phyloP scores from a whole-genome alignment of 2,797 vertebrate genomes.

The Cottoperca gobio region DNA sequence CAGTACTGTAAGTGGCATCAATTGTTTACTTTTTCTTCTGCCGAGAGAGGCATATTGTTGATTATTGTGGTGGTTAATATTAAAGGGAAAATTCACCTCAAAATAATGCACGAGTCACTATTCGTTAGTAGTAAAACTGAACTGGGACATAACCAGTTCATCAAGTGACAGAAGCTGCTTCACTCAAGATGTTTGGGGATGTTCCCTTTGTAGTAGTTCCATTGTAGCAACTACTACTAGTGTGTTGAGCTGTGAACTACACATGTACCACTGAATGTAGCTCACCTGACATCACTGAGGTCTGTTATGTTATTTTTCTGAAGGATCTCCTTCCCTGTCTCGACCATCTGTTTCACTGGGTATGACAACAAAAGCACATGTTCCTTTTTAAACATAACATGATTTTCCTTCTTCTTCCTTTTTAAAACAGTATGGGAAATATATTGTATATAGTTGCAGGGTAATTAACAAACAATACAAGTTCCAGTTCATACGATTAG shows the following conservation, averaged over 20 bases:
- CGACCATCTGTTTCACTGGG: slow-evolving; percentile 92
- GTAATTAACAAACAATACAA: neutral
- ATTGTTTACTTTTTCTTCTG: neutral
- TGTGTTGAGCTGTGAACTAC: neutral
- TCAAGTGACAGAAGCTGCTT: slow-evolving; percentile 1
- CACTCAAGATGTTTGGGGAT: neutral
- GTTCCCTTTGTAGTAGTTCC: neutral
- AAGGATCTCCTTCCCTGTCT: slow-evolving; percentile 90
- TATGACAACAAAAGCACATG: slow-evolving; percentile 37
- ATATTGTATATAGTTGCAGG: neutral
- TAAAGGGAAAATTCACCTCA: neutral
- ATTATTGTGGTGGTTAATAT: neutral
- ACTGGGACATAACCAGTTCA: neutral
- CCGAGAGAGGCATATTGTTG: neutral
- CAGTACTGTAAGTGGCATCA: neutral
- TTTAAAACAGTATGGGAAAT: too few species aligned
- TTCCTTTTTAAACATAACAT: neutral
- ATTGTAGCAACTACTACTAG: neutral
- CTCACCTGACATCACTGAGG: slow-evolving; percentile 91
- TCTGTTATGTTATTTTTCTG: slow-evolving; percentile 89
- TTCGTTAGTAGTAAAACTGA: neutral
- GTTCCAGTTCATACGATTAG: neutral
- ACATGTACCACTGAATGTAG: neutral
- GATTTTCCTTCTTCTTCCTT: too few species aligned
- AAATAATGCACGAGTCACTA: neutral